Conservation (phyloP, 1,140 invertebrate species). For the Eubasilissa regina region DNA sequence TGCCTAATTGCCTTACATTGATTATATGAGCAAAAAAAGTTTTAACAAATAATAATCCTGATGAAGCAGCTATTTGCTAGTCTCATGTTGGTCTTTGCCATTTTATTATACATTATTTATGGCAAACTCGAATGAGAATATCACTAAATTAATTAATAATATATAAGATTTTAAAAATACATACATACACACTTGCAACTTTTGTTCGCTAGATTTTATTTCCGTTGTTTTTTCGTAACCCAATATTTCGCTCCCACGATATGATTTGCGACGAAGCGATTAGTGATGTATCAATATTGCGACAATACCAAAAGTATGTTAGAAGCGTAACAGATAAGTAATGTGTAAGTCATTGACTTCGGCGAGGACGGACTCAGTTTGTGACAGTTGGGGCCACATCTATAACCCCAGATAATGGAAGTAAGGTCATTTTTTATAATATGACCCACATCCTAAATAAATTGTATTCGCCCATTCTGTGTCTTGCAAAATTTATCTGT, state of each 20-base stretch:
- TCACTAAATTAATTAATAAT: too few species aligned
- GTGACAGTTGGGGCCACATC: slow-evolving; percentile 41
- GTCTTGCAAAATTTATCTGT: slow-evolving; percentile 27
- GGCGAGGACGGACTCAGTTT: slow-evolving; percentile 30
- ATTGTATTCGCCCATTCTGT: slow-evolving; percentile 36
- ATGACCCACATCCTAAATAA: slow-evolving; percentile 53
- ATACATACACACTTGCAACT: not conserved
- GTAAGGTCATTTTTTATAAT: slow-evolving; percentile 56
- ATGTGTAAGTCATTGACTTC: slow-evolving; percentile 55
- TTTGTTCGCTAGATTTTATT: not conserved
- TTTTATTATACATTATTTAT: too few species aligned
- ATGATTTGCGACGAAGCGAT: slow-evolving; percentile 20
- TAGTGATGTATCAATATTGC: not conserved
- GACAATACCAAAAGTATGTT: slow-evolving; percentile 41
- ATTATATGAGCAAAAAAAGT: too few species aligned
- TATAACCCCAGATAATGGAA: slow-evolving; percentile 57
- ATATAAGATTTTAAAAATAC: too few species aligned
- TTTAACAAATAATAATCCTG: too few species aligned
- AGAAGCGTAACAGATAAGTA: slow-evolving; percentile 46
- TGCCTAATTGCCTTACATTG: too few species aligned
- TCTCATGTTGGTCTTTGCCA: too few species aligned
- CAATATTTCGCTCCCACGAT: slow-evolving; percentile 8
- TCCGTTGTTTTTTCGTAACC: not conserved
- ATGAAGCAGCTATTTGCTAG: too few species aligned
- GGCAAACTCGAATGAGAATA: too few species aligned